Conservation (phyloP, 2,113 vertebrate species). For the Phyllostomus discolor region DNA sequence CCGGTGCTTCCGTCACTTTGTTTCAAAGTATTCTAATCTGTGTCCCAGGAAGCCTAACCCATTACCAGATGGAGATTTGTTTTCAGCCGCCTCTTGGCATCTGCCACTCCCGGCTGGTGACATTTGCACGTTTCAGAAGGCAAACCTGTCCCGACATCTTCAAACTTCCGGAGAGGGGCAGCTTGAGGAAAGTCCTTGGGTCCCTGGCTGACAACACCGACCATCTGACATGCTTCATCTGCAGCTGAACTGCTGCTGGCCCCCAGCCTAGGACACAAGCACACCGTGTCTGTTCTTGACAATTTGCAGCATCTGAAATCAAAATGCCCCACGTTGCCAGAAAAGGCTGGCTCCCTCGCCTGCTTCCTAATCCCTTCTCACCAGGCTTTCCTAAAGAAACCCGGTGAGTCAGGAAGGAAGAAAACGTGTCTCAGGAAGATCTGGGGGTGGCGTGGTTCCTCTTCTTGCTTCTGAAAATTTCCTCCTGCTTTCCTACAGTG, state of each 20-base stretch:
- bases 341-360: slow-evolving; percentile 52
- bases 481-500: background rate
- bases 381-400: slow-evolving; percentile 58
- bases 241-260: slow-evolving; percentile 39
- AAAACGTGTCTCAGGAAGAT: slow-evolving; percentile 4
- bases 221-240: slow-evolving; percentile 30
- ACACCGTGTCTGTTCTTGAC: slow-evolving; percentile 35
- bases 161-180: slow-evolving; percentile 44
- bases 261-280: slow-evolving; percentile 39
- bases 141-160: slow-evolving; percentile 50
- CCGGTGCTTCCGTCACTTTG: slow-evolving; percentile 62
- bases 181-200: slow-evolving; percentile 45
- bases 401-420: slow-evolving; percentile 61
- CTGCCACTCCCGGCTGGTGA: slow-evolving; percentile 67
- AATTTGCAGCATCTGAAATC: slow-evolving; percentile 52
- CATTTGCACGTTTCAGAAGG: slow-evolving; percentile 62
- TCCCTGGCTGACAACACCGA: background rate
- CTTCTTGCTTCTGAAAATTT: slow-evolving; percentile 27
- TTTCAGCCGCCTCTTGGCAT: slow-evolving; percentile 52
- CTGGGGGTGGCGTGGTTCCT: background rate
- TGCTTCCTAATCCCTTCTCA: slow-evolving; percentile 59
- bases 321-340: slow-evolving; percentile 46
- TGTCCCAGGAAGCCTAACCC: slow-evolving; percentile 70
- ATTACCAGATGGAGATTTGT: slow-evolving; percentile 67
- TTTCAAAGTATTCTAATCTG: slow-evolving; percentile 59